Percentiles rank a stretch among this genome's conserved stretches.
Evolutionary conservation across 2,113 vertebrate genomes (phyloP).

Genomic region (Vicugna pacos): DNA sequence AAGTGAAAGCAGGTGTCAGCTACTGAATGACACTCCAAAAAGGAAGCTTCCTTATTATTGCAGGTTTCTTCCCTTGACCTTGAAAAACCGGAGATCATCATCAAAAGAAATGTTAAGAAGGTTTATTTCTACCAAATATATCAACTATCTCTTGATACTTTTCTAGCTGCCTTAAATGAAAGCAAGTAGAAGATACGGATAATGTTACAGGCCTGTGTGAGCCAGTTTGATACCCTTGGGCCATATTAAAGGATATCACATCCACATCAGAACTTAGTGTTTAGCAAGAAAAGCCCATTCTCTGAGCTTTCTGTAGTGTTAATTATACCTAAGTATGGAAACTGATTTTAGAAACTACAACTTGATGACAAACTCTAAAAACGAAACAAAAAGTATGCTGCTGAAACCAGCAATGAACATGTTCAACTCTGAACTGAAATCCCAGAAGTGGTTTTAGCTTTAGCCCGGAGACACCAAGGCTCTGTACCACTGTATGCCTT

Average conservation of each 20-base stretch:
- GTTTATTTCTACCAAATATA: not conserved
- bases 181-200: not conserved
- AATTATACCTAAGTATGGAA: not conserved
- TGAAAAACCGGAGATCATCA: not conserved
- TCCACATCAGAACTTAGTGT: not conserved
- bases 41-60: not conserved
- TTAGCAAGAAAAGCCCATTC: conserved; percentile 32
- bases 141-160: not conserved
- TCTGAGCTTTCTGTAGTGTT: not conserved
- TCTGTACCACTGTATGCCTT: not conserved
- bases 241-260: not conserved
- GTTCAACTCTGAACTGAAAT: conserved; percentile 4
- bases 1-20: not conserved
- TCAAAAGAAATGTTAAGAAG: not conserved
- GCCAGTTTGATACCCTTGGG: not conserved
- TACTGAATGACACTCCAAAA: not conserved
- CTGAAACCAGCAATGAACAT: not conserved
- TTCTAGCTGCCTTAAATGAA: not conserved
- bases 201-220: not conserved
- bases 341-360: not conserved
- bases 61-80: not conserved
- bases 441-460: not conserved
- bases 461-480: not conserved
- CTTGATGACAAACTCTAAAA: conserved; percentile 37
- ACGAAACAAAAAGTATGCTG: not conserved